Percentiles rank a stretch among this genome's conserved stretches.
Evolutionary conservation across 2,113 vertebrate genomes (phyloP).

Genomic region (Pteropus alecto): DNA sequence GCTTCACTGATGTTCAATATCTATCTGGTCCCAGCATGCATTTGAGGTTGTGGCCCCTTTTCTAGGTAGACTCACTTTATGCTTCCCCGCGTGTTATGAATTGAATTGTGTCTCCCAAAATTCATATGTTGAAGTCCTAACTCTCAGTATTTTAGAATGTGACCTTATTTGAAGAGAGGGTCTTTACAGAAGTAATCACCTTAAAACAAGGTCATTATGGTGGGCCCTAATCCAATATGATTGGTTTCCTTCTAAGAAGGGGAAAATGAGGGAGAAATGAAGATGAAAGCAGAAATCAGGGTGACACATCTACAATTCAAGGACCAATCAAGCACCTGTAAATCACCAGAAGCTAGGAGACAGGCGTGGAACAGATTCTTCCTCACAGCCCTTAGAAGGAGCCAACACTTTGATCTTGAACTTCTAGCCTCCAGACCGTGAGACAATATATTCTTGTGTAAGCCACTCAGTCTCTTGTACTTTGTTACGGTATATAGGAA

Average conservation of each 20-base stretch:
- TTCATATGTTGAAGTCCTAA: background rate
- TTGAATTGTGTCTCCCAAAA: background rate
- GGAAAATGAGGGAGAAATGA: background rate
- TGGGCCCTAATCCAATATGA: background rate
- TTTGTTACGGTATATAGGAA: background rate
- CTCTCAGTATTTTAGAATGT: background rate
- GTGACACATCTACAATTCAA: background rate
- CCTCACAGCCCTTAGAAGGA: background rate
- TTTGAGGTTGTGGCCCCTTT: background rate
- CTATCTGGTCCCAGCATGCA: background rate
- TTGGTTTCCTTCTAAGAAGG: background rate
- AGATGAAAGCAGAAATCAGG: background rate
- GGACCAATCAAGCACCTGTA: background rate
- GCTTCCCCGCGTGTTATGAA: background rate
- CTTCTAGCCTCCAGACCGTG: background rate
- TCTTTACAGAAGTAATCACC: background rate
- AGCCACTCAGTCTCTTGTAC: too few relatives aligned
- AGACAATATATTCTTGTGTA: background rate
- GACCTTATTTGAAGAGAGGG: background rate
- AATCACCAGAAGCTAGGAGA: background rate
- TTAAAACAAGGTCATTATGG: background rate
- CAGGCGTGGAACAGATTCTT: accelerated
- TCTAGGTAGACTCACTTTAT: background rate
- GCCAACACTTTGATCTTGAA: background rate
- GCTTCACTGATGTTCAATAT: background rate